Percentiles rank a stretch among this genome's conserved stretches.
Conservation (phyloP, 1,140 invertebrate genomes). For the Scaptomyza montana region DNA sequence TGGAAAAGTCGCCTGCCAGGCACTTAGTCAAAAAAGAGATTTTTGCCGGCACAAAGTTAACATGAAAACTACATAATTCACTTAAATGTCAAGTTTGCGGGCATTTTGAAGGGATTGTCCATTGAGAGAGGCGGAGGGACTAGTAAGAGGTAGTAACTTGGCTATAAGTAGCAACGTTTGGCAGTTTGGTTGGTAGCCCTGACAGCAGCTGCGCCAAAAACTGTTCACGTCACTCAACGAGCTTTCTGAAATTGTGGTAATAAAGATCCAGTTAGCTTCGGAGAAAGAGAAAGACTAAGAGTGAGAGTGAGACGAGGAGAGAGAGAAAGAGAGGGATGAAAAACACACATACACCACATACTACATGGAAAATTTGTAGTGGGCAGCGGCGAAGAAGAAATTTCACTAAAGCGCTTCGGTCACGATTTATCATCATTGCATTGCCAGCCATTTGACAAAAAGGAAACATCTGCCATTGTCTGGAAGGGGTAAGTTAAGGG, state of each 20-base stretch:
- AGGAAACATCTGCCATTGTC: conserved; percentile 50
- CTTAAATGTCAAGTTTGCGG: conserved; percentile 67
- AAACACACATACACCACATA: conserved; percentile 3
- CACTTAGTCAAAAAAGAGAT: conserved; percentile 52
- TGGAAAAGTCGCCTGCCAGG: conserved; percentile 38
- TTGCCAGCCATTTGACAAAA: conserved; percentile 67
- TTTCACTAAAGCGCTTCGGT: conserved; percentile 68
- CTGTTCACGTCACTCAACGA: conserved; percentile 66
- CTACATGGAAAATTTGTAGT: conserved; percentile 28
- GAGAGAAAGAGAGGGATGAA: conserved; percentile 24
- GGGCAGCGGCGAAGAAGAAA: conserved; percentile 35
- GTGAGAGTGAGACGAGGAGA: conserved; percentile 14
- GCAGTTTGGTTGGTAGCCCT: background rate
- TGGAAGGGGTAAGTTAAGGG: background rate
- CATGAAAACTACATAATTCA: conserved; percentile 78
- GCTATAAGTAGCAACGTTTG: conserved; percentile 41
- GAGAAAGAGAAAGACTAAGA: background rate
- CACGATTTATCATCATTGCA: conserved; percentile 77
- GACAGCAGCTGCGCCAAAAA: conserved; percentile 48
- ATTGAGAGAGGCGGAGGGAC: conserved; percentile 1
- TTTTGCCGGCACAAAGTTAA: conserved; percentile 49
- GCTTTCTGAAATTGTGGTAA: conserved; percentile 43
- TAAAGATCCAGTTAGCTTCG: conserved; percentile 33
- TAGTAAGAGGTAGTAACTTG: conserved; percentile 50
- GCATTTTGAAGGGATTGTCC: background rate